Evolutionary conservation across 2,113 vertebrate species (phyloP), one percentile per base, ranked within the genome.

Genomic region (Petromus typicus): DNA sequence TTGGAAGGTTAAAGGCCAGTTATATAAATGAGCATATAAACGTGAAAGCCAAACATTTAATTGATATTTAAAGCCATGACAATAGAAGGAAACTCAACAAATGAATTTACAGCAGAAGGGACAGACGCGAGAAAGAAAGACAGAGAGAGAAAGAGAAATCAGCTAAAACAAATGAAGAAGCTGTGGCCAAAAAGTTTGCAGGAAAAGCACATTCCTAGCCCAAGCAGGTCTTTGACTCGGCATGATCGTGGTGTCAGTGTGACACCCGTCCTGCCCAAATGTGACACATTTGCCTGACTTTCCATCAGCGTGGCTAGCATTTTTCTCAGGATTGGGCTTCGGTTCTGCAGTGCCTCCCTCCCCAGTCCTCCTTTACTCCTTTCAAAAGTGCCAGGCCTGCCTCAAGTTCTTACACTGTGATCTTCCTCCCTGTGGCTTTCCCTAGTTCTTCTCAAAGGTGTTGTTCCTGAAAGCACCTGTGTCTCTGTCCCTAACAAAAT

Each of bases 31-130:
- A 32, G 90, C 40, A 83, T 40, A 83, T 14, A 83, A 51, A 91
- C 30, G 34, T 51, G 23, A 11, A 95, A 73, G 32, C 80, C 40
- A 25, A n/a, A 25, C 13, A 27, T 61, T 61, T 94, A 56, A 73
- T 54, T 89, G 27, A 23, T 48, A 69, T 80, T 91, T 80, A 85
- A 92, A 88, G 34, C 51, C 17, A 61, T 79, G 54, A 48, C 6
- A 48, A 32, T 37, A 78, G 16, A 59, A 79, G 32, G 45, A 56
- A 78, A 86, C 1, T 63, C 34, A 69, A 18, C 6, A 20, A 45
- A 8, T 43, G 2, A 48, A 2, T 34, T 63, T 37, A 34, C 16
- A 69, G 64, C 7, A 34, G 16, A 34, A 51, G 48, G 10, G 48
- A 51, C 6, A 51, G 48, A 51, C n/a, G 48, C 5, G 48, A 34